phyloP scores from a whole-genome alignment of 2,888 invertebrate species.

The Leptinotarsa rubiginosa region DNA sequence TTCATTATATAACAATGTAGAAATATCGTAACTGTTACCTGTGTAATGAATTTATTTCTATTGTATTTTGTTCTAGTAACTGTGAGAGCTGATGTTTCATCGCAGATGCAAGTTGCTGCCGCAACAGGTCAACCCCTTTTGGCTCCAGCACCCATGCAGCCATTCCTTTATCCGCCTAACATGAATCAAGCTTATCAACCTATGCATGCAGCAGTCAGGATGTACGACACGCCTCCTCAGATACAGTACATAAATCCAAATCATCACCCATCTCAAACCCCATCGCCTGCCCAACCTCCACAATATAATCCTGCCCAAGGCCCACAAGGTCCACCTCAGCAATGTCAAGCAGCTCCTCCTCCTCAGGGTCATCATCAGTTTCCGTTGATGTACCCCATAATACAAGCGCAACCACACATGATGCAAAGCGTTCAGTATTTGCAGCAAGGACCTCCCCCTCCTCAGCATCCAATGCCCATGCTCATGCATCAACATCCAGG shows the following conservation, averaged over 20 bases:
- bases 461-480: constrained; percentile 59
- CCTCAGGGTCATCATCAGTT: constrained; percentile 60
- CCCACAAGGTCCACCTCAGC: constrained; percentile 65
- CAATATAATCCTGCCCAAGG: constrained; percentile 57
- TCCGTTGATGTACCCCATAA: constrained; percentile 70
- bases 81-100: constrained; percentile 71
- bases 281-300: constrained; percentile 63
- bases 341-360: constrained; percentile 70
- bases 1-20: too few relatives aligned
- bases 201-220: constrained; percentile 67
- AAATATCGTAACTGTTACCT: too few relatives aligned
- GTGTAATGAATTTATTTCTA: too few relatives aligned
- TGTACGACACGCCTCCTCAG: constrained; percentile 72
- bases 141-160: constrained; percentile 83
- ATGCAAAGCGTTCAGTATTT: constrained; percentile 67
- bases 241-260: constrained; percentile 57
- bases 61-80: constrained; percentile 29
- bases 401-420: constrained; percentile 70
- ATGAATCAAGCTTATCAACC: constrained; percentile 66
- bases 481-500: constrained; percentile 64
- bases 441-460: constrained; percentile 67
- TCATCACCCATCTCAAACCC: constrained; percentile 69
- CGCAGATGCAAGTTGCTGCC: constrained; percentile 85
- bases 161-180: constrained; percentile 63
- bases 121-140: constrained; percentile 87